A percentile compares a stretch with the other conserved stretches of the same genome.
Conservation (phyloP, 2,797 vertebrate genomes). For the Anguilla obscura region DNA sequence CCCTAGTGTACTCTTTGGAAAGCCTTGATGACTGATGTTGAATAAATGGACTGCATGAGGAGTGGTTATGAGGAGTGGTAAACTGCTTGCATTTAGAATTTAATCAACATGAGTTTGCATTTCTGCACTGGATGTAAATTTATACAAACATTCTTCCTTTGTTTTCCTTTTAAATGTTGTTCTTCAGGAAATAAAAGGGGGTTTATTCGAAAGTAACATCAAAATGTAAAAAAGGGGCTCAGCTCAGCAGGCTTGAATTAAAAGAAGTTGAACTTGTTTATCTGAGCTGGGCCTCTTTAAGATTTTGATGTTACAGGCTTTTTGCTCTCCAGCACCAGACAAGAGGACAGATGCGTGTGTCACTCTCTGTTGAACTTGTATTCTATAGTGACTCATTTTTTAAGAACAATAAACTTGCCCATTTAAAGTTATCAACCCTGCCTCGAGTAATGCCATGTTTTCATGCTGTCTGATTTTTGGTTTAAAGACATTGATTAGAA, state of each 20-base stretch:
- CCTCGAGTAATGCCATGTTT: background rate
- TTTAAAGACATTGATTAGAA: background rate
- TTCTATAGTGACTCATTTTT: no score
- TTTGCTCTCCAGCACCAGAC: no score
- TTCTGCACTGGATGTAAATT: background rate
- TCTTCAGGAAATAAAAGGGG: background rate
- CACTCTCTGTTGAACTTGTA: no score
- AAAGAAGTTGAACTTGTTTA: background rate
- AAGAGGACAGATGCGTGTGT: no score
- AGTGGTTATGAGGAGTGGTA: background rate
- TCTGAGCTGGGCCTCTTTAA: background rate
- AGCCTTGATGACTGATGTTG: background rate
- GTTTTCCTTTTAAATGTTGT: background rate
- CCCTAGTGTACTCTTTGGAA: background rate
- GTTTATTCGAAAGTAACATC: background rate
- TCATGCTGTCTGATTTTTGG: background rate
- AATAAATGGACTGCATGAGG: background rate
- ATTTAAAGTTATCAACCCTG: background rate
- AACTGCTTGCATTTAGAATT: background rate
- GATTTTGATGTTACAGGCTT: background rate
- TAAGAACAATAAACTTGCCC: no score
- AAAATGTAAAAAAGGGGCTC: background rate
- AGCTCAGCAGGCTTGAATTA: background rate
- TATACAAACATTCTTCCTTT: background rate
- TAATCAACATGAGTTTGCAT: background rate